These are phyloP conservation scores for Nothocercus julius DNA, from an alignment of 2,113 vertebrate genomes.

Conservation along the genomic window DNA sequence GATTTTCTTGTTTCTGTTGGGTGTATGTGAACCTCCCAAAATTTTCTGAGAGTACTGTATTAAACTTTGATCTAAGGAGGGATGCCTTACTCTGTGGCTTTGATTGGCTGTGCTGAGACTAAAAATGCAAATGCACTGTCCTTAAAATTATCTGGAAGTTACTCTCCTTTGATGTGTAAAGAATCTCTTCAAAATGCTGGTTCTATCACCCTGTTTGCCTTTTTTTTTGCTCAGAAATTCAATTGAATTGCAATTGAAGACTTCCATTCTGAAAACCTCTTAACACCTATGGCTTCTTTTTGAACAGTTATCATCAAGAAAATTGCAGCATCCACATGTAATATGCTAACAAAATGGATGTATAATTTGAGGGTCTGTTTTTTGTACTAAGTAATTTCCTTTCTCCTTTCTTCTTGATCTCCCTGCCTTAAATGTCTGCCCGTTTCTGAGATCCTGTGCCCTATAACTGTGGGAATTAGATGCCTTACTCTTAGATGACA, in stretches of 20 bases:
- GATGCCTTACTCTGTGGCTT: neutral
- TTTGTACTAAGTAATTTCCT: neutral
- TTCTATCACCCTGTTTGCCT: neutral
- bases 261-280: neutral
- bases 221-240: neutral
- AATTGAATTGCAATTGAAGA: neutral
- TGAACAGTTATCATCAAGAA: neutral
- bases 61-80: neutral
- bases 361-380: neutral
- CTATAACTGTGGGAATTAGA: neutral
- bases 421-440: neutral
- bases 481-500: neutral
- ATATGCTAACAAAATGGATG: neutral
- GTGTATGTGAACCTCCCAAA: neutral
- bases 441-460: neutral
- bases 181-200: neutral
- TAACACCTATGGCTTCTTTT: neutral
- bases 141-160: neutral
- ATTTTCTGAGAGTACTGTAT: neutral
- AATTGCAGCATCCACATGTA: neutral
- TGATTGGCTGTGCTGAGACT: neutral
- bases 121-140: neutral
- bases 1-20: neutral
- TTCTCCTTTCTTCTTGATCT: neutral
- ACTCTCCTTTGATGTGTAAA: neutral